These are phyloP conservation scores for Falco berigora DNA, from an alignment of 2,797 vertebrate species.

Conservation along the genomic window DNA sequence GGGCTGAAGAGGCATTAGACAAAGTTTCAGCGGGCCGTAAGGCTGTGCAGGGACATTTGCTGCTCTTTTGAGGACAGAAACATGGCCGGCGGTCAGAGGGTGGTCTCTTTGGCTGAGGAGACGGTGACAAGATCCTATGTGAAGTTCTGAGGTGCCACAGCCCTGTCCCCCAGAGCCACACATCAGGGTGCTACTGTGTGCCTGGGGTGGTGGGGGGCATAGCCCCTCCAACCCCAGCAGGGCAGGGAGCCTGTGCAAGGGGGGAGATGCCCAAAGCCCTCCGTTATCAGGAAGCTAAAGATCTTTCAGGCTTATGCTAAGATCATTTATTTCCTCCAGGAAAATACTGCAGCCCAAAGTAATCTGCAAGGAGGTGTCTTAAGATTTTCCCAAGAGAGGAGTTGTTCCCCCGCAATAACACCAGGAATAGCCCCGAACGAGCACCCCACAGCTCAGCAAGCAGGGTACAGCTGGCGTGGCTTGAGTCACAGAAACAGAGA, in stretches of 20 bases:
- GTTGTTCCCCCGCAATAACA: background rate
- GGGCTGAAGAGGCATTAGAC: background rate
- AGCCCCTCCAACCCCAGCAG: background rate
- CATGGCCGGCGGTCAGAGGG: fast-evolving
- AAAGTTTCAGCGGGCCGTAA: background rate
- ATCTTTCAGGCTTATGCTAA: background rate
- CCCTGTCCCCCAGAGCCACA: no score
- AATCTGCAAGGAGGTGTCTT: background rate
- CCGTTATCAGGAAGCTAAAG: background rate
- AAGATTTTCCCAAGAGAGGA: background rate
- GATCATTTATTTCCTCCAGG: background rate
- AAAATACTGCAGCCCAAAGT: background rate
- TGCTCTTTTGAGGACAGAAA: background rate
- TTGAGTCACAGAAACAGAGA: background rate
- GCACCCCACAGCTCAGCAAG: background rate
- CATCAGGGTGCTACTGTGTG: background rate
- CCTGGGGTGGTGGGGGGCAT: background rate
- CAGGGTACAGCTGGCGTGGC: background rate
- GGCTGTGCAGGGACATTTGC: background rate
- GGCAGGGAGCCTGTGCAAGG: background rate
- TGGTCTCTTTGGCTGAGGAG: background rate
- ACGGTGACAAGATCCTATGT: background rate
- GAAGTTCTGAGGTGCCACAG: background rate
- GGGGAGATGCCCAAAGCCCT: background rate
- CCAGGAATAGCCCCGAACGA: background rate